phyloP scores from a whole-genome alignment of 2,888 invertebrate species.

The Drosophila antonietae region DNA sequence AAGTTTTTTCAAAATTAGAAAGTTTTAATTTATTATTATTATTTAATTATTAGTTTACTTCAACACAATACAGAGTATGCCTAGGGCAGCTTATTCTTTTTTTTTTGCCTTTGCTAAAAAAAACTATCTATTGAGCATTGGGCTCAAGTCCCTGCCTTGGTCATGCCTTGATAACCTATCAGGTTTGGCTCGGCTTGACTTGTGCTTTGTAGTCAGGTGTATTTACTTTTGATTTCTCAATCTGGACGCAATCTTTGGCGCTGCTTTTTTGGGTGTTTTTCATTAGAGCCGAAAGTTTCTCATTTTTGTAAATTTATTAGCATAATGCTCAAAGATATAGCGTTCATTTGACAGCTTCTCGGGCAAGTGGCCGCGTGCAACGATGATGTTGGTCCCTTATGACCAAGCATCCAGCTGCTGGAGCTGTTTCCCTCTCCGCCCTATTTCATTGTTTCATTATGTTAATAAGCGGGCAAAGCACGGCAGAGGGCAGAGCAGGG shows the following conservation, averaged over 20 bases:
- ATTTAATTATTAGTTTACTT: not conserved
- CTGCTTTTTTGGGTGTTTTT: slow-evolving; percentile 31
- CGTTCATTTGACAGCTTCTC: slow-evolving; percentile 75
- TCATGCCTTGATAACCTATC: slow-evolving; percentile 37
- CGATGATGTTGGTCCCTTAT: slow-evolving; percentile 45
- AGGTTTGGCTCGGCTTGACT: slow-evolving; percentile 10
- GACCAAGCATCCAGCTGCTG: slow-evolving; percentile 26
- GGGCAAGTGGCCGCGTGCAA: slow-evolving; percentile 46
- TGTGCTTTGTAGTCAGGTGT: slow-evolving; percentile 39
- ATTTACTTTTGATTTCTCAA: slow-evolving; percentile 47
- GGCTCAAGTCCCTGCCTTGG: slow-evolving; percentile 15
- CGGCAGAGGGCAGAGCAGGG: slow-evolving; percentile 39
- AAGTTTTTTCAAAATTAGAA: too few species aligned
- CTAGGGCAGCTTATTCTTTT: not conserved
- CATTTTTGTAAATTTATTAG: slow-evolving; percentile 64
- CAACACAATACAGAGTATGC: slow-evolving; percentile 13
- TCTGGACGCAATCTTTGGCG: slow-evolving; percentile 37
- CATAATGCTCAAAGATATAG: slow-evolving; percentile 77
- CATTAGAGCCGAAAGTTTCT: slow-evolving; percentile 35
- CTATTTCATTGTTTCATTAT: slow-evolving; percentile 71
- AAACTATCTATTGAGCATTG: slow-evolving; percentile 13
- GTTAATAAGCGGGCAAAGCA: slow-evolving; percentile 64
- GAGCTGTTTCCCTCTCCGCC: slow-evolving; percentile 13
- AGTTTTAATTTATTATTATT: too few species aligned
- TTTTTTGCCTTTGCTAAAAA: not conserved